Evolutionary conservation across 1,140 invertebrate species (phyloP), one percentile per base, ranked within the genome.

Genomic region (Calephelis nemesis): DNA sequence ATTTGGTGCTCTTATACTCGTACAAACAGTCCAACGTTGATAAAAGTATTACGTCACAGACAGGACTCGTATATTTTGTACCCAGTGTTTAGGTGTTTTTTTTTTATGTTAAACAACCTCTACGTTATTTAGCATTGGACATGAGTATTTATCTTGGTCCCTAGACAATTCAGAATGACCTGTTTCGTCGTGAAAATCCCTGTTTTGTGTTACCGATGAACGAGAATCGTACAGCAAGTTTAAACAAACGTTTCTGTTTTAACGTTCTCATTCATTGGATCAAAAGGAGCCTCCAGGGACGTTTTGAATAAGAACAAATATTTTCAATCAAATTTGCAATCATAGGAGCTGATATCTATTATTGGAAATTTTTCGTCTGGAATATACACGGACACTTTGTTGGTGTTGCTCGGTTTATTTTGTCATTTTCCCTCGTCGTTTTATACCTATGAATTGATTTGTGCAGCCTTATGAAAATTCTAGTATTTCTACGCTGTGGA

Each of bases 401-500:
- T 40, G 54, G 19, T 60, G 39, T 40, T 60, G 12, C 11, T 11
- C 10, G n/a, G 30, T 60, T 60, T 60, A n/a, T 40, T 60, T 60
- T 60, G 0, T 60, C 30, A 40, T 60, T 60, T 58, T 60, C 54
- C 8, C 39, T 10, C 39, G 0, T 30, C 7, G 10, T 12, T 58
- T 58, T 58, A 4, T 39, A n/a, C n/a, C 1, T 19, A 12, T 39
- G 7, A 58, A 30, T 58, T 58, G 5, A 7, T 58, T 39, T 39
- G 4, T 58, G 42, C 42, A 45, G 42, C 42, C 6, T 3, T 45
- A 9, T 45, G 42, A 0, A 45, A 7, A 30, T 30, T 1, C 3
- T 30, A 4, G 42, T 45, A 5, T 63, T 67, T 52, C 48, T 73
- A 62, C 62, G 48, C 54, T 69, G 68, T 30, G 62, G 62, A 68